Evolutionary conservation across 2,797 vertebrate genomes (phyloP), one percentile per base, ranked within the genome.

Genomic region (Halcyon leucocephala): DNA sequence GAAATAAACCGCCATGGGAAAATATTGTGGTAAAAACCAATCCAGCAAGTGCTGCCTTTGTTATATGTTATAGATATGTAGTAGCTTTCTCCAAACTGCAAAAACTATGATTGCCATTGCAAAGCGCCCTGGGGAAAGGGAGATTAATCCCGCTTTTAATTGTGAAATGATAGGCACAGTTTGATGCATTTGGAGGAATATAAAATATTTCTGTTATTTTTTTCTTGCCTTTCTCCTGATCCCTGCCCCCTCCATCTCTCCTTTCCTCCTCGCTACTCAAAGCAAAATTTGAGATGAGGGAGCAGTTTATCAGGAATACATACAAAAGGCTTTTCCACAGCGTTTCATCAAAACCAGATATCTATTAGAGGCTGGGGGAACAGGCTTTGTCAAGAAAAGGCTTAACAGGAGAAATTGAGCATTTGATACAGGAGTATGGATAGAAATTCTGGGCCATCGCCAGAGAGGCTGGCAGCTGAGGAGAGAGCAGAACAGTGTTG

Each of bases 191-290:
- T 79, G 8, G 13, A 42, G 29, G 33, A 93, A 96, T n/a, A 51
- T 72, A 65, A 93, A 94, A 51, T 92, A 92, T 89, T 95, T 90
- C 51, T 61, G 14, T 76, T 61, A 67, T 46, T 35, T 16, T 16
- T 86, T 91, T 76, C 37, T 89, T 91, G 15, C 20, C 49, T 85
- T 82, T 77, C 33, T 90, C 52, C 52, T 55, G 22, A 58, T 78
- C 39, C 25, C 33, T 55, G 14, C 19, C 46, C 89, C 28, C 15
- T 78, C 42, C 8, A 3, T 72, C 22, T 83, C 15, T 82, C 20
- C 61, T 81, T 88, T 52, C 15, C 29, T 46, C 14, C 17, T 72
- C 14, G 46, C n/a, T 71, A 35, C 24, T 72, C 44, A 77, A 46
- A 82, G 35, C 25, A 73, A 48, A 15, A 35, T 71, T 82, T 62